A percentile compares a stretch with the other conserved stretches of the same genome.
Evolutionary conservation across 2,888 invertebrate species (phyloP).

Genomic region (Aporophyla nigra): DNA sequence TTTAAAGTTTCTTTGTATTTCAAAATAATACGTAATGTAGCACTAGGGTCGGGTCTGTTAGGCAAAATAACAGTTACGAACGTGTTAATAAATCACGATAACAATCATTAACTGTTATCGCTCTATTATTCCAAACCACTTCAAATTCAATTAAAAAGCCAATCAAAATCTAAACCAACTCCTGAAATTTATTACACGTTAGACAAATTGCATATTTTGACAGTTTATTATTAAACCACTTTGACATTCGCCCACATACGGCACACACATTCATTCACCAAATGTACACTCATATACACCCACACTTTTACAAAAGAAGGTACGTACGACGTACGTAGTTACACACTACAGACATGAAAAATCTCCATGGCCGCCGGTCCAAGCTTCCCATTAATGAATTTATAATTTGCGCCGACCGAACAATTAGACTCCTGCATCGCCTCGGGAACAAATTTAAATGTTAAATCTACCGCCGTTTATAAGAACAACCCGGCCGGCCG

Average conservation of each 20-base stretch:
- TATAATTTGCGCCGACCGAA: constrained; percentile 84
- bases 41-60: too few relatives aligned
- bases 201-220: constrained; percentile 59
- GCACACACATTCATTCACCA: constrained; percentile 18
- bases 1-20: too few relatives aligned
- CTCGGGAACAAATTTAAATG: constrained; percentile 81
- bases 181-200: constrained; percentile 42
- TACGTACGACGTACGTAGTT: constrained; percentile 10
- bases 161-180: constrained; percentile 50
- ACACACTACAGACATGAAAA: constrained; percentile 64
- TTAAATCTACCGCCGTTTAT: constrained; percentile 78
- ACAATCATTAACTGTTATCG: constrained; percentile 8
- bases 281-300: constrained; percentile 10
- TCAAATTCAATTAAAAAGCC: constrained; percentile 61
- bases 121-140: constrained; percentile 28
- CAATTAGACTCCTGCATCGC: constrained; percentile 82
- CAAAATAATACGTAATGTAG: too few relatives aligned
- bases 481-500: constrained; percentile 72
- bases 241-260: constrained; percentile 60
- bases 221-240: constrained; percentile 58
- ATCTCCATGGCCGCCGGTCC: constrained; percentile 73
- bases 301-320: constrained; percentile 7
- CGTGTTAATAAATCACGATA: constrained; percentile 47
- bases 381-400: constrained; percentile 82
- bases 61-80: neutral